Evolutionary conservation across 2,113 vertebrate genomes (phyloP), one percentile per base, ranked within the genome.

Genomic region (Reinhardtius hippoglossoides): DNA sequence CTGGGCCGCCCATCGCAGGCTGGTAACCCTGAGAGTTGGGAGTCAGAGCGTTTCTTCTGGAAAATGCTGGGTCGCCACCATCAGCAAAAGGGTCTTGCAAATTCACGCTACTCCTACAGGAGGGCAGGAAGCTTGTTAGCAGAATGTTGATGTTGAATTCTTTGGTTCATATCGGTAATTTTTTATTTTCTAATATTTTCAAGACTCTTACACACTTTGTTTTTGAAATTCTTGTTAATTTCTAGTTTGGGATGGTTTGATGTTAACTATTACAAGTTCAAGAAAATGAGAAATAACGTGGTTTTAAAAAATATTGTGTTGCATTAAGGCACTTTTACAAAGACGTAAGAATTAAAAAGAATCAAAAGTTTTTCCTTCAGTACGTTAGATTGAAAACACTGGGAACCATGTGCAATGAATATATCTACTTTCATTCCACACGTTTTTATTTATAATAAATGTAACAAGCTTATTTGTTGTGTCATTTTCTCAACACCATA

Each of bases 41-140:
- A 82, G 98, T 98, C 95, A 99, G 95, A 77, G 97, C 94, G 84
- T 97, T 99, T 88, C 98, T 92, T 72, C 98, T 96, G 75, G 96
- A 95, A 92, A 99, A 99, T 24, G 96, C 91, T 2, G 97, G 96
- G 88, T 99, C 98, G 44, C 95, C 96, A 27, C 96, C 95, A 14
- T 99, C 98, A 55, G 97, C 94, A 90, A 98, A 99, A 44, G 98
- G 96, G 91, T 99, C 98, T 90, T 98, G 98, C 78, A 99, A 94
- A 80, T 95, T 98, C 3, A 99, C 97, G 79, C 96, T 99, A 93
- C 94, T 98, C 95, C 97, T 99, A 81, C 1, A 4, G 40, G 48
- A 81, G 2, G 3, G 40, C 15, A 72, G 1, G 4, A 26, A 23
- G 2, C 20, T 18, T 44, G 23, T 72, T 72, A 72, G 18, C 26